A percentile compares a stretch with the other conserved stretches of the same genome.
These are phyloP conservation scores for Pterostichus madidus DNA, from an alignment of 2,888 invertebrate species.

Conservation along the genomic window DNA sequence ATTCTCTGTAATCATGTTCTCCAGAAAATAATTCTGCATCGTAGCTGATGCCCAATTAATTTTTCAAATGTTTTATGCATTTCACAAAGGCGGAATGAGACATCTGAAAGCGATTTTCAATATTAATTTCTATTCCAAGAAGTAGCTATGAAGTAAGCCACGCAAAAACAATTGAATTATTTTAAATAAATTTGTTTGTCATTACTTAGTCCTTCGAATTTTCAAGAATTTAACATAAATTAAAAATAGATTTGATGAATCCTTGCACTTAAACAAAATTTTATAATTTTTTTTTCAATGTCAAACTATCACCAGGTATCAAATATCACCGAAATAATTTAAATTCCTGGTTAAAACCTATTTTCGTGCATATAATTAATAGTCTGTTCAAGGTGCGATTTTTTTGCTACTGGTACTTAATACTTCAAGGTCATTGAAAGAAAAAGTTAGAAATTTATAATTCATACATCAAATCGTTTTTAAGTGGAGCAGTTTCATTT, in stretches of 20 bases:
- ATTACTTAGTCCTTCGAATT: neutral
- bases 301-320: constrained; percentile 48
- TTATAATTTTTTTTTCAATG: constrained; percentile 31
- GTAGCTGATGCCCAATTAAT: neutral
- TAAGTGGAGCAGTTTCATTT: constrained; percentile 41
- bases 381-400: constrained; percentile 46
- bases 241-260: neutral
- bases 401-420: constrained; percentile 37
- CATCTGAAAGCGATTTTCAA: constrained; percentile 21
- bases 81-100: neutral
- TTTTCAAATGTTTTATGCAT: constrained; percentile 25
- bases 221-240: neutral
- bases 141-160: neutral
- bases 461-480: constrained; percentile 14
- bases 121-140: constrained; percentile 3
- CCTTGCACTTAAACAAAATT: neutral
- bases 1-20: no score
- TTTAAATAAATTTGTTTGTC: constrained; percentile 18
- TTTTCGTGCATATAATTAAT: constrained; percentile 53
- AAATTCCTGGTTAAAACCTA: constrained; percentile 37
- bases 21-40: no score
- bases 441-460: constrained; percentile 53
- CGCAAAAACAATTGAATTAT: neutral
- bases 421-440: constrained; percentile 50
- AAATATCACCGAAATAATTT: constrained; percentile 56